Evolutionary conservation across 1,140 invertebrate species (phyloP).

Genomic region (Orussus abietinus): DNA sequence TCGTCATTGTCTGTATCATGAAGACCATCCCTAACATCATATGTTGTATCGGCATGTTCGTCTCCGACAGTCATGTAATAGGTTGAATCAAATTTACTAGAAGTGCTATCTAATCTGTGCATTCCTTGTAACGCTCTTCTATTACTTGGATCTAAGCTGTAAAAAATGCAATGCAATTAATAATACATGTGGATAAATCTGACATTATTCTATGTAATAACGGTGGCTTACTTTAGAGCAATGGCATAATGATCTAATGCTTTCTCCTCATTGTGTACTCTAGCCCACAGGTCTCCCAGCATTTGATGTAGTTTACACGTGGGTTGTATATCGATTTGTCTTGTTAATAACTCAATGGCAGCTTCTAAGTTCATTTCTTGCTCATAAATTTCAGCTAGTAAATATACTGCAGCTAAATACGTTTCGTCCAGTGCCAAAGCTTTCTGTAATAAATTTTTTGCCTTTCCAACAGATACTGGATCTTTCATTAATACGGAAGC

Average conservation of each 20-base stretch:
- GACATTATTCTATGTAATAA: neutral
- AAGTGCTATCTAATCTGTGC: constrained; percentile 62
- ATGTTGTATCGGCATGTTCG: constrained; percentile 57
- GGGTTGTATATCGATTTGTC: constrained; percentile 60
- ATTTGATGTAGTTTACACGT: constrained; percentile 67
- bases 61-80: constrained; percentile 56
- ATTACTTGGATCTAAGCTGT: constrained; percentile 67
- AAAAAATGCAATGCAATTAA: constrained; percentile 8
- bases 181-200: neutral
- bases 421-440: constrained; percentile 63
- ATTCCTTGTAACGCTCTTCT: constrained; percentile 66
- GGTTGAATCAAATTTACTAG: constrained; percentile 51
- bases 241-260: constrained; percentile 69
- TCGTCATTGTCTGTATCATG: constrained; percentile 52
- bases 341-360: constrained; percentile 59
- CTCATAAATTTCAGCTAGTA: constrained; percentile 61
- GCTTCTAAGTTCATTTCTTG: constrained; percentile 61
- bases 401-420: constrained; percentile 66
- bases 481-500: constrained; percentile 69
- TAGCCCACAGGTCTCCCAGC: constrained; percentile 62
- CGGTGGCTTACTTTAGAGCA: constrained; percentile 60
- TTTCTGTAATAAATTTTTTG: constrained; percentile 66
- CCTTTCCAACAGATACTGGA: constrained; percentile 60
- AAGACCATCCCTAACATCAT: constrained; percentile 56
- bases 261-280: constrained; percentile 62